Evolutionary conservation across 2,888 invertebrate genomes (phyloP).

Genomic region (Encarsia formosa): DNA sequence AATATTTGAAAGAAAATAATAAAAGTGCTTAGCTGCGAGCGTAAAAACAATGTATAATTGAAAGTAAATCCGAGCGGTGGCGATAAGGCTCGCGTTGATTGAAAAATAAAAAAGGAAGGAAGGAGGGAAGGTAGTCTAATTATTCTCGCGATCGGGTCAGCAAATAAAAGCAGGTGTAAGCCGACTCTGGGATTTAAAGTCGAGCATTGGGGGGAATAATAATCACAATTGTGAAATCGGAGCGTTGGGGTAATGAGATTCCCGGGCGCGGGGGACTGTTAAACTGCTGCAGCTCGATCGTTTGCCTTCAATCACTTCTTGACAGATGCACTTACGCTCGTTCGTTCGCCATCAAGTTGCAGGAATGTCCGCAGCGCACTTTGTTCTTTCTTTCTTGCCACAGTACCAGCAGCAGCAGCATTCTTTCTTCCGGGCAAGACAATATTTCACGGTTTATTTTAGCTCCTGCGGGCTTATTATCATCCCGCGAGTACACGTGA

Average conservation of each 20-base stretch:
- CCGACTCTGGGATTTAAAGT: neutral
- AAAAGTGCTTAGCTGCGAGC: no score
- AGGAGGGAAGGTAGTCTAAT: neutral
- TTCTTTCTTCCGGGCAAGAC: slow-evolving; percentile 11
- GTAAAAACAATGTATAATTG: neutral
- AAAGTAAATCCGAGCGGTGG: neutral
- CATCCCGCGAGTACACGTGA: no score
- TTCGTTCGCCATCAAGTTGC: slow-evolving; percentile 41
- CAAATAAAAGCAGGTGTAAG: neutral
- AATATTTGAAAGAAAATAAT: no score
- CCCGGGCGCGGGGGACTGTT: slow-evolving; percentile 1
- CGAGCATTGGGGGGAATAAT: slow-evolving; percentile 30
- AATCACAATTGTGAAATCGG: slow-evolving; percentile 45
- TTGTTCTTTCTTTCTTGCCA: neutral
- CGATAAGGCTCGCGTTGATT: slow-evolving; percentile 13
- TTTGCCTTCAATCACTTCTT: slow-evolving; percentile 50
- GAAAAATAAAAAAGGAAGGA: neutral
- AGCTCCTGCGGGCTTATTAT: no score
- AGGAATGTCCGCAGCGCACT: slow-evolving; percentile 38
- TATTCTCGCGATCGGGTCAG: neutral
- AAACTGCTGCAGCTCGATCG: slow-evolving; percentile 35
- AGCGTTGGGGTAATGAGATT: slow-evolving; percentile 45
- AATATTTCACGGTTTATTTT: no score
- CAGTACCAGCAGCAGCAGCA: neutral
- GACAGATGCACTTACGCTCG: slow-evolving; percentile 48